Evolutionary conservation across 2,888 invertebrate genomes (phyloP).

Genomic region (Chouioia cunea): DNA sequence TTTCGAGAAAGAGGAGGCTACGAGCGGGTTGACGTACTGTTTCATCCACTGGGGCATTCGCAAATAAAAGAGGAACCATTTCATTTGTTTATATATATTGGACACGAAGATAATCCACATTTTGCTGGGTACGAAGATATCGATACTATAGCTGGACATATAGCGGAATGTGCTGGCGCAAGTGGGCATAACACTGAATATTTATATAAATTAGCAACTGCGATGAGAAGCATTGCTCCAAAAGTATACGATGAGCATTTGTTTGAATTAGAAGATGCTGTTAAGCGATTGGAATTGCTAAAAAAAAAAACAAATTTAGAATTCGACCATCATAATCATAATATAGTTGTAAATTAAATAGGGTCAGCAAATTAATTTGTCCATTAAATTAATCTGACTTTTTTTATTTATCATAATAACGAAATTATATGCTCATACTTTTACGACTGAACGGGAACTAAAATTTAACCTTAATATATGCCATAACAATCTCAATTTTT

Average conservation of each 20-base stretch:
- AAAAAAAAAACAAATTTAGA: slow-evolving; percentile 43
- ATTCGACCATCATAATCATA: slow-evolving; percentile 39
- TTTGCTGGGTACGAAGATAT: slow-evolving; percentile 83
- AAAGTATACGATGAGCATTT: slow-evolving; percentile 83
- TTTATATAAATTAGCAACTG: slow-evolving; percentile 84
- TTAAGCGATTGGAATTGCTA: slow-evolving; percentile 65
- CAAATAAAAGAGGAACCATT: slow-evolving; percentile 72
- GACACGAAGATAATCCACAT: slow-evolving; percentile 83
- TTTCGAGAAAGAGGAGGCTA: slow-evolving; percentile 95
- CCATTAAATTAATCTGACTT: background rate
- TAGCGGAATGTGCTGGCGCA: slow-evolving; percentile 80
- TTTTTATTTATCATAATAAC: background rate
- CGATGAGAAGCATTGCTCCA: slow-evolving; percentile 83
- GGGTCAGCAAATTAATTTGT: background rate
- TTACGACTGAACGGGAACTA: background rate
- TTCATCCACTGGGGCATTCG: slow-evolving; percentile 73
- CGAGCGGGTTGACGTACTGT: slow-evolving; percentile 77
- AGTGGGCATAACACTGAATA: slow-evolving; percentile 95
- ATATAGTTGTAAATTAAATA: slow-evolving; percentile 38
- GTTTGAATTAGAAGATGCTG: slow-evolving; percentile 77
- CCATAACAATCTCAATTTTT: background rate
- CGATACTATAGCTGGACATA: slow-evolving; percentile 84
- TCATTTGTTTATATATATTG: slow-evolving; percentile 84
- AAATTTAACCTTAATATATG: background rate
- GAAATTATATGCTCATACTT: background rate